These are phyloP conservation scores for Lateolabrax maculatus DNA, from an alignment of 2,797 vertebrate genomes.

Conservation along the genomic window DNA sequence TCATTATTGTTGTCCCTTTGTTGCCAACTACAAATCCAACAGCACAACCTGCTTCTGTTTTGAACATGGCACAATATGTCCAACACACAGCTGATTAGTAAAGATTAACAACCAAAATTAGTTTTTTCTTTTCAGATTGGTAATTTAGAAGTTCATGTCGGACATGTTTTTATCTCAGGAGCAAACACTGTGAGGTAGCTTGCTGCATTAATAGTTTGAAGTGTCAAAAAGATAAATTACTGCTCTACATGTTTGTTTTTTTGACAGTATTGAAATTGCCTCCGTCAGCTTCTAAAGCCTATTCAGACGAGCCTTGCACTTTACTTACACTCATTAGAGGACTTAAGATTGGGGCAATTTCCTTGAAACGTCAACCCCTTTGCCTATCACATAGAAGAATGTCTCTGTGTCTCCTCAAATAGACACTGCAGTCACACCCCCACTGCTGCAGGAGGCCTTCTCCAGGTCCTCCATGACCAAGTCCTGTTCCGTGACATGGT, in stretches of 20 bases:
- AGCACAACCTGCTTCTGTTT: constrained; percentile 8
- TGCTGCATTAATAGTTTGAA: background rate
- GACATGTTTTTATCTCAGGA: background rate
- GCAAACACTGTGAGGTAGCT: background rate
- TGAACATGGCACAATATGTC: constrained; percentile 32
- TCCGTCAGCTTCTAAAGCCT: background rate
- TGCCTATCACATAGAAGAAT: constrained; percentile 24
- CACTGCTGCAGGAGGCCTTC: constrained; percentile 80
- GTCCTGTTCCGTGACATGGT: constrained; percentile 84
- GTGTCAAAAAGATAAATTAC: background rate
- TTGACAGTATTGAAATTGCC: background rate
- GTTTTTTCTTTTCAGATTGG: background rate
- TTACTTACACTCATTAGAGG: background rate
- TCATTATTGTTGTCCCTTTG: background rate
- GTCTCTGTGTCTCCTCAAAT: constrained; percentile 59
- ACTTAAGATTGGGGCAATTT: background rate
- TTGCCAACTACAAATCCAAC: background rate
- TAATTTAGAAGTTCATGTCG: background rate
- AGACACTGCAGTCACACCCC: constrained; percentile 75
- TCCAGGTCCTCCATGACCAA: constrained; percentile 88
- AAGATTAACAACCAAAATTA: constrained; percentile 19
- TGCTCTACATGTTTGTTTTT: background rate
- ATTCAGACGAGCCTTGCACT: background rate
- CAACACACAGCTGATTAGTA: too few relatives aligned
- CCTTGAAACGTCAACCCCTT: background rate